Evolutionary conservation across 2,113 vertebrate genomes (phyloP), one percentile per base, ranked within the genome.

Genomic region (Chaenogobius annularis): DNA sequence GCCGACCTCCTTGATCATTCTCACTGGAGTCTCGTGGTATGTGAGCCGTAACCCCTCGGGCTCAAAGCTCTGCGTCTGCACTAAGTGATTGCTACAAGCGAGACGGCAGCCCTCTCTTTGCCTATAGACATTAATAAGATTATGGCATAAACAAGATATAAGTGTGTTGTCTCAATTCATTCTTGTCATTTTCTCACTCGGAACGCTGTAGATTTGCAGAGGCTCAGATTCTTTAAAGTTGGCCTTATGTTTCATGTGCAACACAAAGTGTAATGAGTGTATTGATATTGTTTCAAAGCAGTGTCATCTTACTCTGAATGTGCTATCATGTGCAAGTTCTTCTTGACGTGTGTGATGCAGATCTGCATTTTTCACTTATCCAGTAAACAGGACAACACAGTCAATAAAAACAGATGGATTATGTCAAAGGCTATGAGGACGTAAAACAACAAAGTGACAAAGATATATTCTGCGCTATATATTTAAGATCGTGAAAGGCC

Each of bases 1-100:
- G 5, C 73, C 46, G 63, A 75, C 59, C 46, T 74, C 55, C 81
- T 81, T 86, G 81, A 86, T 84, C 65, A 63, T 86, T 82, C 83
- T 81, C 70, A 70, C 67, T 85, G 71, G 62, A 85, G 74, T 76
- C 22, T 59, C 69, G 74, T 64, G 56, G 66, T 77, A 46, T 72
- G 75, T 82, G 78, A 83, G 74, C 72, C 61, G 67, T 61, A 76
- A 73, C 78, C 82, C 82, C 72, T 74, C 66, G 44, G 79, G 79
- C 82, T 78, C 64, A 73, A 61, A 61, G 78, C 74, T 80, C 40
- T 81, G 73, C 69, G 23, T 86, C 85, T 76, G 35, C 31, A 62
- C 74, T 77, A 71, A 83, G 70, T 75, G 71, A 81, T 66, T 73
- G 55, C 74, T 80, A 50, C 75, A 70, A 82, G 65, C 67, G 70